Conservation (phyloP, 1,140 invertebrate species). For the Pogonus chalceus region DNA sequence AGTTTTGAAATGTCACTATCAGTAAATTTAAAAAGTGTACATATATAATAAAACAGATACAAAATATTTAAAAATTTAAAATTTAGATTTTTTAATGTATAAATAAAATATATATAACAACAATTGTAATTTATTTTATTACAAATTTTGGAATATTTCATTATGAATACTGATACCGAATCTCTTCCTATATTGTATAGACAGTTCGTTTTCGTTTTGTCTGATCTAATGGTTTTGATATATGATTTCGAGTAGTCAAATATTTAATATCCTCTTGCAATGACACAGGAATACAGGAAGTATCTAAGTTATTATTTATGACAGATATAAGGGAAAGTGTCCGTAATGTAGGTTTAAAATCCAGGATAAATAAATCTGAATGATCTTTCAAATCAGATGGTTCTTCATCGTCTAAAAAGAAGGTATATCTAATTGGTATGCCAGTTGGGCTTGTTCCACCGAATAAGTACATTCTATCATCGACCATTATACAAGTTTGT, state of each 20-base stretch:
- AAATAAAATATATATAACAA: too few species aligned
- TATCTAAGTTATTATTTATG: constrained; percentile 51
- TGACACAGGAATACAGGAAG: constrained; percentile 46
- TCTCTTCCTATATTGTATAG: too few species aligned
- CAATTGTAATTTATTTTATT: too few species aligned
- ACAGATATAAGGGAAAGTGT: constrained; percentile 55
- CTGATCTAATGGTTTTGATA: not conserved
- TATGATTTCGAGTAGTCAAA: not conserved
- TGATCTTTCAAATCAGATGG: constrained; percentile 52
- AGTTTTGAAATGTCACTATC: too few species aligned
- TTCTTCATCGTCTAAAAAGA: constrained; percentile 24
- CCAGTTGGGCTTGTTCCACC: constrained; percentile 58
- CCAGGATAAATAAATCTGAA: constrained; percentile 65
- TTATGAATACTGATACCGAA: too few species aligned
- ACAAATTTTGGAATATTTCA: too few species aligned
- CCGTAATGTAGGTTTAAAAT: constrained; percentile 61
- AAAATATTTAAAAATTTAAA: too few species aligned
- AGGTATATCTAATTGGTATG: constrained; percentile 7
- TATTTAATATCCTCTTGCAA: constrained; percentile 55
- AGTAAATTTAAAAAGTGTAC: too few species aligned
- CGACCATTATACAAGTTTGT: constrained; percentile 66
- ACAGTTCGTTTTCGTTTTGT: not conserved
- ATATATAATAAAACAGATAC: too few species aligned
- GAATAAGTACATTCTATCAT: constrained; percentile 66
- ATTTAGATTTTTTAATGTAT: too few species aligned